Base-by-base conservation (phyloP, 1,140 invertebrate genomes). In the Eulimnadia texana region DNA sequence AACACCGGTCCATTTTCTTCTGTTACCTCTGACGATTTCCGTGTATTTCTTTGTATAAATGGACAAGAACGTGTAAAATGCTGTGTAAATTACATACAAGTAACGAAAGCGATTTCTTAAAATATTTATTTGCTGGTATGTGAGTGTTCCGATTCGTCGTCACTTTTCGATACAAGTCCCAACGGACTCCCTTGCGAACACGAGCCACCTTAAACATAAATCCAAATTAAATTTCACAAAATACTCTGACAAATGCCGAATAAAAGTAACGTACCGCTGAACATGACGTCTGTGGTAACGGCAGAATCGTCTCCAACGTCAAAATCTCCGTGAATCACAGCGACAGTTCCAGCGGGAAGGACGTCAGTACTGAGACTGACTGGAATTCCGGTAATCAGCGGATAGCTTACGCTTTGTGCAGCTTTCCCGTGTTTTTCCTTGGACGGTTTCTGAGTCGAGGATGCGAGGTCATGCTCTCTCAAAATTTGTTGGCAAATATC, bases 231-330 rank as follows among this genome's bases (percentile, higher is more conserved):
- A 25, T 55, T 55, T 19, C n/a, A 55, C 16, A 25, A 19, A 19
- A 56, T 24, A 27, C 23, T 16, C 23, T 3, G 27, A 29, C 10
- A n/a, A 13, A 11, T 27, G 20, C 20, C 24, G n/a, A 6, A 20
- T 56, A 27, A 11, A 24, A 24, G 19, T 27, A n/a, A 25, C 23
- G 10, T 56, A 57, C 55, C 55, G 19, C 28, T 57, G 22, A 57
- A 57, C 55, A 57, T 57, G 16, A 57, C 55, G 28, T 57, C 55
- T n/a, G 55, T 57, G 11, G 55, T 57, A 1, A 57, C 55, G 3
- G 55, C 55, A 10, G 55, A 33, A 29, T 57, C 55, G 22, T 57
- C 55, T 3, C 55, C 55, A 29, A 23, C 55, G 22, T 57, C 55
- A n/a, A 57, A 33, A 20, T 57, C 55, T 33, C 27, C n/a, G 33